Conservation (phyloP, 2,797 vertebrate genomes). For the Tinamus major region DNA sequence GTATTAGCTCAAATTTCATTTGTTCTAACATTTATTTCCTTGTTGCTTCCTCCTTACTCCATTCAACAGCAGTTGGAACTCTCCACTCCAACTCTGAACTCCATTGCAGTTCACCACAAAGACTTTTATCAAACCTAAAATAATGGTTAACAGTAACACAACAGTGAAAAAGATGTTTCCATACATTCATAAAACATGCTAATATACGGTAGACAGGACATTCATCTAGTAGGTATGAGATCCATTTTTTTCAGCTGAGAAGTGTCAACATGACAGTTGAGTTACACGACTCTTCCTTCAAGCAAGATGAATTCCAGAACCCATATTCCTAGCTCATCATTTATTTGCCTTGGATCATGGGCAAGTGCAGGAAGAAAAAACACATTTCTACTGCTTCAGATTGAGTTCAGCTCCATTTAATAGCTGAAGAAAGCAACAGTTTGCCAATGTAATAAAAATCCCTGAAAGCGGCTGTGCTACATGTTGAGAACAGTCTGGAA, state of each 20-base stretch:
- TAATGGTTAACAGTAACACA: background rate
- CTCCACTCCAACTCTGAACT: background rate
- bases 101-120: background rate
- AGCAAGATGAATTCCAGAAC: background rate
- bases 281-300: slow-evolving; percentile 19
- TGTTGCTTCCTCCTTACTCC: background rate
- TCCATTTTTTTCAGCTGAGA: background rate
- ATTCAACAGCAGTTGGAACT: background rate
- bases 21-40: background rate
- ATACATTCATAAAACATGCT: background rate
- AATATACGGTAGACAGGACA: background rate
- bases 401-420: background rate
- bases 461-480: background rate
- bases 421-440: background rate
- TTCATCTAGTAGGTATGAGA: background rate
- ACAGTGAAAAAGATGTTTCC: background rate
- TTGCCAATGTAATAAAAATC: background rate
- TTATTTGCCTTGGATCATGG: background rate
- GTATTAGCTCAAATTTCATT: background rate
- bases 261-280: slow-evolving; percentile 12
- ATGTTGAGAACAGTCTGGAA: background rate
- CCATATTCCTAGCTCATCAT: slow-evolving; percentile 22
- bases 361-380: background rate
- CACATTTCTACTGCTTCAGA: background rate
- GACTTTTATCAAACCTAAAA: background rate